Percentiles rank a stretch among this genome's conserved stretches.
phyloP scores from a whole-genome alignment of 2,888 invertebrate genomes.

The Poecilus cupreus region DNA sequence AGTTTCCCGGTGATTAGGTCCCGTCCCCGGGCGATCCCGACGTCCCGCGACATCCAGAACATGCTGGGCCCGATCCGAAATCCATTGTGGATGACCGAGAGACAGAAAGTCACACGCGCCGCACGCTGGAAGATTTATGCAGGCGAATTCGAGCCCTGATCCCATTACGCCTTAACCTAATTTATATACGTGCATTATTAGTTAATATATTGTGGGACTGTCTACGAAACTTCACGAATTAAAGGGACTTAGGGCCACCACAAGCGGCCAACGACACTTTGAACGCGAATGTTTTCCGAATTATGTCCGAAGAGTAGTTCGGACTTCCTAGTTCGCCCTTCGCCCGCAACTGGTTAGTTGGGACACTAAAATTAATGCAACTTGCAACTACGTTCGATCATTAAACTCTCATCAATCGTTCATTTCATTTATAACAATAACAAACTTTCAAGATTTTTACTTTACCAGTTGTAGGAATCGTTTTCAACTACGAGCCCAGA shows the following conservation, averaged over 20 bases:
- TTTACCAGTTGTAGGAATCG: too few relatives aligned
- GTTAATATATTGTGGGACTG: conserved; percentile 49
- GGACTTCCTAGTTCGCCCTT: background rate
- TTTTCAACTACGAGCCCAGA: too few relatives aligned
- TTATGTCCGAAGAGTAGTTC: background rate
- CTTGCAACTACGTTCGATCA: background rate
- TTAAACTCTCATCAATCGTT: background rate
- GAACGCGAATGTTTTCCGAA: conserved; percentile 18
- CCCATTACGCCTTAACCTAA: conserved; percentile 51
- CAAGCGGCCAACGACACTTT: conserved; percentile 38
- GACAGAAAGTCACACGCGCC: conserved; percentile 20
- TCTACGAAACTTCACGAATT: conserved; percentile 32
- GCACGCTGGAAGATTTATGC: conserved; percentile 20
- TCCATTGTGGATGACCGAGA: conserved; percentile 24
- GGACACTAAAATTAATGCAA: background rate
- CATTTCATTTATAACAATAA: background rate
- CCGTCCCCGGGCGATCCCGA: background rate
- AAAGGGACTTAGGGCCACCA: conserved; percentile 22
- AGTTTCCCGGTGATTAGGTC: conserved; percentile 36
- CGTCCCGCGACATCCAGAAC: background rate
- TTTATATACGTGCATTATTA: conserved; percentile 54
- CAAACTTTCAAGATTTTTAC: too few relatives aligned
- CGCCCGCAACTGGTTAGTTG: background rate
- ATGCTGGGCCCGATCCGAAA: conserved; percentile 1
- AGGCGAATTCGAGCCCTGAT: background rate